A percentile compares a stretch with the other conserved stretches of the same genome.
Conservation (phyloP, 2,113 vertebrate genomes). For the Hiodon alosoides region DNA sequence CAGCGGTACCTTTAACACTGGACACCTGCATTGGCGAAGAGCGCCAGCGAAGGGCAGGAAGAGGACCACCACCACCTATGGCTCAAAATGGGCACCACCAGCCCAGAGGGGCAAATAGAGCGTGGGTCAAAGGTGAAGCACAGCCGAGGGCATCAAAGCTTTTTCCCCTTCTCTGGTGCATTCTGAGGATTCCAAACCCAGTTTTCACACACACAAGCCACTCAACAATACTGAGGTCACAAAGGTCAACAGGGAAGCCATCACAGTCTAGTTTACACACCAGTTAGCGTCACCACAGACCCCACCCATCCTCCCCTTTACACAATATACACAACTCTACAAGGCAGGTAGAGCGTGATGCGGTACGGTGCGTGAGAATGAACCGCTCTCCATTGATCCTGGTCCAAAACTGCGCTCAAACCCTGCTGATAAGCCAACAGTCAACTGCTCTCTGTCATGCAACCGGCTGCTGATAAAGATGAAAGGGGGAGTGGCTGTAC, state of each 20-base stretch:
- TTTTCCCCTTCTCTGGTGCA: no score
- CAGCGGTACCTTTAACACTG: conserved; percentile 78
- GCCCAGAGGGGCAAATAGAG: conserved; percentile 74
- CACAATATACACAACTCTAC: no score
- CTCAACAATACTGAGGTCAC: no score
- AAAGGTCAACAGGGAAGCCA: no score
- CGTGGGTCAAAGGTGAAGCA: background rate
- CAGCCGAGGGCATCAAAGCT: no score
- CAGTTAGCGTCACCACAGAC: no score
- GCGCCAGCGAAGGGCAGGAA: conserved; percentile 87
- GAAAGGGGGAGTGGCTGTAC: conserved; percentile 21
- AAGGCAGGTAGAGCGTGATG: background rate
- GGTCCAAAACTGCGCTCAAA: background rate
- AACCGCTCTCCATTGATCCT: background rate
- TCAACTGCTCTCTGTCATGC: conserved; percentile 23
- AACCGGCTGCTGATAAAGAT: conserved; percentile 7
- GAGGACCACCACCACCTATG: conserved; percentile 88
- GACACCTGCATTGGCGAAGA: conserved; percentile 91
- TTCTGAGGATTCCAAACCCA: no score
- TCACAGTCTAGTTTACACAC: no score
- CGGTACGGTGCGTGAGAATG: background rate
- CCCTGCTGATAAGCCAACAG: conserved; percentile 7
- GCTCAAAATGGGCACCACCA: conserved; percentile 88
- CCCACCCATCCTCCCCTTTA: no score
- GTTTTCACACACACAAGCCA: no score